Conservation (phyloP, 2,888 invertebrate genomes). For the Leucophenga maculata region DNA sequence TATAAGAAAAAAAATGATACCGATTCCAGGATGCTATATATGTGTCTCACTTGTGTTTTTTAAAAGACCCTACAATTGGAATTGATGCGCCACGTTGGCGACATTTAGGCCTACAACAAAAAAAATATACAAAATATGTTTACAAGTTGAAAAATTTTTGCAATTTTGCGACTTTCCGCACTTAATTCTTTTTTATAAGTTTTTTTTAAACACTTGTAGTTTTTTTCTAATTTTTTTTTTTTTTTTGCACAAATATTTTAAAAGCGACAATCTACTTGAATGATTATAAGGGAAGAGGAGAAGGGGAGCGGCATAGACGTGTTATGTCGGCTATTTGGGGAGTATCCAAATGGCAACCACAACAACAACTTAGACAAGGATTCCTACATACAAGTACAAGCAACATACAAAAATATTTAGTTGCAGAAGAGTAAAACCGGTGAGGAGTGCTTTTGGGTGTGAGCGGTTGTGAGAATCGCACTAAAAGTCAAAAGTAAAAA, state of each 20-base stretch:
- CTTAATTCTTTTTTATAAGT: too few species aligned
- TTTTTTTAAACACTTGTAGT: too few species aligned
- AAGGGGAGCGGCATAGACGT: background rate
- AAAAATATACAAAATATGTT: too few species aligned
- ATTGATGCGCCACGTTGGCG: too few species aligned
- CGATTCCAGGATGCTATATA: too few species aligned
- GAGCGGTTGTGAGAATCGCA: slow-evolving; percentile 41
- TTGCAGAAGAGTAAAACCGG: too few species aligned
- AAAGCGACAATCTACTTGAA: slow-evolving; percentile 21
- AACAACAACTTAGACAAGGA: slow-evolving; percentile 52
- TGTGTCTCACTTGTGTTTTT: too few species aligned
- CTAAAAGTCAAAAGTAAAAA: slow-evolving; percentile 67
- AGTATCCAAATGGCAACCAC: slow-evolving; percentile 63
- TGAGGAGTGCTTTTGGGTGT: background rate
- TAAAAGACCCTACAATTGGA: too few species aligned
- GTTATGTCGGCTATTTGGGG: slow-evolving; percentile 11
- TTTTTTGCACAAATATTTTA: slow-evolving; percentile 23
- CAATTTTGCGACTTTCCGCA: too few species aligned
- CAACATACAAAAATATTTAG: background rate
- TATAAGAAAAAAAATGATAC: too few species aligned
- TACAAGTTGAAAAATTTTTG: too few species aligned
- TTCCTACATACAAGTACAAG: slow-evolving; percentile 2
- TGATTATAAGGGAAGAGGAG: background rate
- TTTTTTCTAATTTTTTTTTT: background rate
- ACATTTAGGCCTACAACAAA: too few species aligned